Base-by-base conservation (phyloP, 1,140 invertebrate genomes). In the Achroia grisella region DNA sequence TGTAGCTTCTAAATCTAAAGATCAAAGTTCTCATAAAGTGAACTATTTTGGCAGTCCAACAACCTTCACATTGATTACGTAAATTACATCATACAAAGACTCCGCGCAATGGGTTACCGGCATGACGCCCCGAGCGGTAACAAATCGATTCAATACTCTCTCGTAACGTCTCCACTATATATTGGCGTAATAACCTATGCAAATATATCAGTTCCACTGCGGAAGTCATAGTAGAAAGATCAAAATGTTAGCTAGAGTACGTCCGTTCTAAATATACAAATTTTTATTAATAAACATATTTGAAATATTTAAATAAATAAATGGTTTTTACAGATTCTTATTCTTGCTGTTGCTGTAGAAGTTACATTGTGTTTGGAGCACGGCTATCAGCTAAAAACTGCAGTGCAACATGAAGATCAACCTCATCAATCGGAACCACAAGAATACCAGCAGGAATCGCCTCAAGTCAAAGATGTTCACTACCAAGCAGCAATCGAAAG, bases 151-250 rank as follows among this genome's bases (percentile, higher is more conserved):
- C 78, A 82, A 71, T 77, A 75, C 80, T 78, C 71, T 81, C 80
- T 68, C 72, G 78, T 85, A 80, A 82, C 81, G 72, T 82, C 76
- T 82, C 71, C 73, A 55, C 67, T 85, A 85, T 85, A 85, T 85
- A 85, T 81, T 81, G 74, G 73, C 76, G 69, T 70, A 81, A 79
- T 67, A 59, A 69, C 43, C 73, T 73, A 74, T 79, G 68, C 64
- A 75, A 73, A 79, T 80, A 74, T 72, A 82, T 67, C 81, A 85
- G 81, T 85, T 81, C 63, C 67, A 72, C 67, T 53, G 53, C 72
- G 76, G 76, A 82, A 80, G 78, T 76, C 76, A 56, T 56, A 68
- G 67, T 46, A 80, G 76, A 74, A 72, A 69, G 68, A 81, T 64
- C 76, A 69, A 77, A 56, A 85, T 85, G 81, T 60, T 81, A 53